These are phyloP conservation scores for Anguilla rostrata DNA, from an alignment of 2,113 vertebrate genomes.

Conservation along the genomic window DNA sequence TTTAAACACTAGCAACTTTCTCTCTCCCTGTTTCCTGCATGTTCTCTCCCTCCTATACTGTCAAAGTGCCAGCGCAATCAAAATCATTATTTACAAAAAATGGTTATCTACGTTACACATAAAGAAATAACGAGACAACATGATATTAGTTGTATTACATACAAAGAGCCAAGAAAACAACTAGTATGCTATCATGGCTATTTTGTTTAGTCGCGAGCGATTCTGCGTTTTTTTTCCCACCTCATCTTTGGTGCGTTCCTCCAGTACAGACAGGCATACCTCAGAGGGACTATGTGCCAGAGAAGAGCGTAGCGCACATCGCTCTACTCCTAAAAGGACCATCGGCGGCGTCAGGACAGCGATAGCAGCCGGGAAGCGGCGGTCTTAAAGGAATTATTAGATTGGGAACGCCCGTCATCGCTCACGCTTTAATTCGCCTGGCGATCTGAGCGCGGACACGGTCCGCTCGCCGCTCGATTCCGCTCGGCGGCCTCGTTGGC, in stretches of 20 bases:
- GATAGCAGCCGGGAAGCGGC: slow-evolving; percentile 27
- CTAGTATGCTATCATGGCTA: too few species aligned
- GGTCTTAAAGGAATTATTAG: slow-evolving; percentile 27
- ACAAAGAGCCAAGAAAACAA: too few species aligned
- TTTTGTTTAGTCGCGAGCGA: too few species aligned
- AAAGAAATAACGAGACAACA: too few species aligned
- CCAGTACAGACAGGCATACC: not conserved
- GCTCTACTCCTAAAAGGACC: not conserved
- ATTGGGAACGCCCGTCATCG: slow-evolving; percentile 25
- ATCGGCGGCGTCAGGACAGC: not conserved
- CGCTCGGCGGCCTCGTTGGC: slow-evolving; percentile 50
- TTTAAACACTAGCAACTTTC: not conserved
- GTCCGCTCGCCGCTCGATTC: slow-evolving; percentile 41
- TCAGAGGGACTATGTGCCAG: not conserved
- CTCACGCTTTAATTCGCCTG: slow-evolving; percentile 40
- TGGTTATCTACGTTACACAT: too few species aligned
- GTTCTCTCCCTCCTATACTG: too few species aligned
- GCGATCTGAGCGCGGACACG: slow-evolving; percentile 46
- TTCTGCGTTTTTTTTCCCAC: not conserved
- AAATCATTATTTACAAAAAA: too few species aligned
- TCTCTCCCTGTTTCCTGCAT: not conserved
- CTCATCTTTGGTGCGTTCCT: not conserved
- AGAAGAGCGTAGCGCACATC: not conserved
- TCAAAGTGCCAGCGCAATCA: too few species aligned
- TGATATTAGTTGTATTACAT: too few species aligned